Base-by-base conservation (phyloP, 2,888 invertebrate genomes). In the Beris chalybata region DNA sequence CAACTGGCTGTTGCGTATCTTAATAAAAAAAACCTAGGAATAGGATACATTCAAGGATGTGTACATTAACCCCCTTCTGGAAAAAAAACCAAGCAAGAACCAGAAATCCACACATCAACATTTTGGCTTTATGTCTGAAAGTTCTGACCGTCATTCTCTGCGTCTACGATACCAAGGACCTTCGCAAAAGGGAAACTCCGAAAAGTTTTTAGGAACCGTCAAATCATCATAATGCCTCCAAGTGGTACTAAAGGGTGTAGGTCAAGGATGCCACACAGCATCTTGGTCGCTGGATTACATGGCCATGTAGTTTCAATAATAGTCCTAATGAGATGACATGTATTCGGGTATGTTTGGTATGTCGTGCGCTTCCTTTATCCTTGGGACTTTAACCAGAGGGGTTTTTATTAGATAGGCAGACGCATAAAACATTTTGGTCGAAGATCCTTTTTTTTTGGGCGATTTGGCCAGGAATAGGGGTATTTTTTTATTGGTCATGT, bases 381-480 rank as follows among this genome's bases (percentile, higher is more conserved):
- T 9, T 7, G 38, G 38, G 52, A 61, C n/a, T n/a, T 61, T 13
- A 32, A 52, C 12, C 13, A 22, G 38, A 61, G 61, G 31, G 61
- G 52, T 32, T 61, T 61, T 61, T 61, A 61, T 61, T 61, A 43
- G 61, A 38, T 52, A 52, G 61, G 15, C 52, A 61, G 61, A 61
- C 61, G 22, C 32, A 38, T 38, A 52, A 6, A 52, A 61, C 38
- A 38, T 61, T 50, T 61, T 61, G 43, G 61, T 50, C n/a, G 9
- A 6, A 29, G 13, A 54, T 15, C 22, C 22, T 52, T 52, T 52
- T 52, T 13, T n/a, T 52, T 22, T 52, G 15, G 4, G 22, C 5
- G 12, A 12, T 48, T 15, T 48, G 5, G n/a, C n/a, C 44, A 44
- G 6, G n/a, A 13, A 48, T 48, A n/a, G 38, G 38, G 38, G 38